Base-by-base conservation (phyloP, 2,797 vertebrate species). In the Synaphobranchus kaupii region DNA sequence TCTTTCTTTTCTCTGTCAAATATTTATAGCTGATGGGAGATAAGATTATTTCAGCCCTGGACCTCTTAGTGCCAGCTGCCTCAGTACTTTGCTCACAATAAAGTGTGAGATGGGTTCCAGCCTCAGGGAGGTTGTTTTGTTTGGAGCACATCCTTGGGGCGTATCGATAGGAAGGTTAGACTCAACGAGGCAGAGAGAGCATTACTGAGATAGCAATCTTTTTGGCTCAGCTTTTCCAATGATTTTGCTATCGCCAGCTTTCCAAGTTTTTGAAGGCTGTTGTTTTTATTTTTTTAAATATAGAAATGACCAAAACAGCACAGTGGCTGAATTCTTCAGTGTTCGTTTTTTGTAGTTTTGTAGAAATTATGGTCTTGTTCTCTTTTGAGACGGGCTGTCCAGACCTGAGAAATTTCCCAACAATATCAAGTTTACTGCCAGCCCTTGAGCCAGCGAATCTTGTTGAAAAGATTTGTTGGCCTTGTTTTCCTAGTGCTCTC, bases 1-100 rank as follows among this genome's bases (percentile, higher is more conserved):
- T 22, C 93, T 90, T 88, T 58, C 84, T 90, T 84, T 86, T 91
- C 92, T 92, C 92, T 93, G 93, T 95, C 93, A 94, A 94, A 95
- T 96, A 95, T 96, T 97, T 96, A 96, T 95, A 92, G 94, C 94
- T 94, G 96, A 96, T 96, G 93, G 93, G 85, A 95, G 96, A 97
- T 97, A 96, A 97, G 95, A 96, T 96, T 94, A 93, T 92, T 93
- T 89, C 90, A 91, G 92, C 88, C 85, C 85, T 71, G 91, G 93
- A 94, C 93, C 94, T 94, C 92, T 94, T 91, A 94, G 94, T 96
- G 94, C 96, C 96, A 96, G 95, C 95, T 94, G 95, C 93, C 93
- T 90, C 90, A 93, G 95, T 96, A 95, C 95, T 96, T 96, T 97
- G 95, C 93, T 95, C 95, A 93, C 93, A 95, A 97, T 96, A 97